Evolutionary conservation across 2,113 vertebrate genomes (phyloP), one percentile per base, ranked within the genome.

Genomic region (Bostrychus sinensis): DNA sequence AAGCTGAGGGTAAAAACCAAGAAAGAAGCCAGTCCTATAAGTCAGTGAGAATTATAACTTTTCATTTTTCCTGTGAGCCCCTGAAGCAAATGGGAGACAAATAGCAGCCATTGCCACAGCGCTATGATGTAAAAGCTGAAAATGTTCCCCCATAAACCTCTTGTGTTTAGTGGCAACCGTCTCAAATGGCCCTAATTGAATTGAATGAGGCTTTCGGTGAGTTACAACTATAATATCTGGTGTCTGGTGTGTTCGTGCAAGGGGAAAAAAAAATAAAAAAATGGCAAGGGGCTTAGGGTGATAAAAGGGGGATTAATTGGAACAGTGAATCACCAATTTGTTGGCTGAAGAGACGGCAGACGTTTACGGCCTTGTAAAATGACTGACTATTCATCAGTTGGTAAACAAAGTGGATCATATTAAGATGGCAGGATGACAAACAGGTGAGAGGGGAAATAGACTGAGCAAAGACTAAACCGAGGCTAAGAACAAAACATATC

Each of bases 141-240:
- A 86, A 84, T 88, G 83, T 82, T 81, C 64, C 78, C 46, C 83
- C 78, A 81, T 89, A 90, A 91, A 89, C 69, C 81, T 59, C 65
- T 69, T 72, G 80, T 74, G 83, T 83, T 77, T 72, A 58, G 75
- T 56, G 70, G 37, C 70, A 64, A 65, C 32, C 3, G 61, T 37
- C 78, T 66, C 70, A 71, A 76, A 64, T 57, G 51, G 64, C 51
- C 0, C 65, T 89, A 89, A 90, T 89, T 87, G 88, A 85, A 87
- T 83, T 76, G 80, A 80, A 82, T 38, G 73, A 85, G 80, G 37
- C 79, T 70, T 64, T 37, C 38, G 28, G 58, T 89, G 86, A 89
- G 81, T 84, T 88, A 89, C 83, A 77, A 46, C 89, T 32, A 56
- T 76, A 87, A 85, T 87, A 88, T 82, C 65, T 4, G 36, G 56